These are phyloP conservation scores for Ectobius pallidus DNA, from an alignment of 2,888 invertebrate genomes.

Conservation along the genomic window DNA sequence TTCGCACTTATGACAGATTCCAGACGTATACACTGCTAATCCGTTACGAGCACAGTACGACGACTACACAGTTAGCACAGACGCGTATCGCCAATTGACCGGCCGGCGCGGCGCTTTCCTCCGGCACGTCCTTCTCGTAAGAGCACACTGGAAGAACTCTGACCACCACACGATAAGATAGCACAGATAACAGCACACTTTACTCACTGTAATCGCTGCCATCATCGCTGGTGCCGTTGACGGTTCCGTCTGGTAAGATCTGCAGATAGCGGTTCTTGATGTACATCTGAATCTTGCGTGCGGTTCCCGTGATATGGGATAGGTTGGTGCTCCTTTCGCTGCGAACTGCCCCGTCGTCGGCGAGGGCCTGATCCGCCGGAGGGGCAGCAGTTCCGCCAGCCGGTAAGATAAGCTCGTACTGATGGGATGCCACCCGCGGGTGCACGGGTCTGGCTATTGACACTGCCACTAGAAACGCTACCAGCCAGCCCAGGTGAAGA, in stretches of 20 bases:
- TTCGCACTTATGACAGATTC: no score
- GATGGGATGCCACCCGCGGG: not conserved
- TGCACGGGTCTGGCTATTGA: not conserved
- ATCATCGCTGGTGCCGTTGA: conserved; percentile 82
- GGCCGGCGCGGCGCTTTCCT: no score
- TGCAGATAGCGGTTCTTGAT: conserved; percentile 84
- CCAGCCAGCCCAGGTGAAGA: conserved; percentile 31
- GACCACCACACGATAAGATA: no score
- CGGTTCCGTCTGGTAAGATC: conserved; percentile 82
- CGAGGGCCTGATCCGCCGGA: conserved; percentile 35
- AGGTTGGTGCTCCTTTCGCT: conserved; percentile 81
- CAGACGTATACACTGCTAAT: no score
- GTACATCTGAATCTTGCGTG: conserved; percentile 82
- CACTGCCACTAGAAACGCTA: conserved; percentile 6
- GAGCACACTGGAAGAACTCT: no score
- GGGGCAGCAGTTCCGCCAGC: conserved; percentile 10
- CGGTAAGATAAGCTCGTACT: conserved; percentile 5
- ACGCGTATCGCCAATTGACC: no score
- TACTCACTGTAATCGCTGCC: conserved; percentile 75
- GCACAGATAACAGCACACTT: no score
- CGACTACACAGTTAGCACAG: no score
- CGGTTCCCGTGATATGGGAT: conserved; percentile 79
- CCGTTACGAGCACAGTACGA: no score
- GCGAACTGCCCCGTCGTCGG: conserved; percentile 57
- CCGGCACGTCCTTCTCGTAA: no score